These are phyloP conservation scores for Xestia sexstrigata DNA, from an alignment of 2,888 invertebrate species.

Conservation along the genomic window DNA sequence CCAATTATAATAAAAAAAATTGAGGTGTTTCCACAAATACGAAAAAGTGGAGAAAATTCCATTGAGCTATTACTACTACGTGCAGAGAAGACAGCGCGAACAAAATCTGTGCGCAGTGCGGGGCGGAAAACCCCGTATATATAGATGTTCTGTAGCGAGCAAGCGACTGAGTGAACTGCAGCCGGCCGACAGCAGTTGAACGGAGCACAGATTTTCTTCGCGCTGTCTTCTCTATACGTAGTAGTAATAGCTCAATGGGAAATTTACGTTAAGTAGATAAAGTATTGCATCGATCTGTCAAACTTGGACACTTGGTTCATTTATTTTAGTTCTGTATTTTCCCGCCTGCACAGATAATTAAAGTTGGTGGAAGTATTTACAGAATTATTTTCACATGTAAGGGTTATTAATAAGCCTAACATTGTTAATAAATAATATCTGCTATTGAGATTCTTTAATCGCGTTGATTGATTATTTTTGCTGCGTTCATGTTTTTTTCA, in stretches of 20 bases:
- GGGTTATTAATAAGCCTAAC: background rate
- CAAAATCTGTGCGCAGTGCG: too few relatives aligned
- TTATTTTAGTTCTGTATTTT: background rate
- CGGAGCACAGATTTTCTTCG: too few relatives aligned
- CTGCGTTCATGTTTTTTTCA: background rate
- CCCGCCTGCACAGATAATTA: background rate
- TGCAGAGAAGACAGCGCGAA: too few relatives aligned
- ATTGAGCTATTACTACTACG: too few relatives aligned
- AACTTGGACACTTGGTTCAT: background rate
- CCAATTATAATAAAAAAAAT: constrained; percentile 15
- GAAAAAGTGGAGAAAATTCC: background rate
- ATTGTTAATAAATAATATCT: background rate
- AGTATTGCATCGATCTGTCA: background rate
- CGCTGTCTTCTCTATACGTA: too few relatives aligned
- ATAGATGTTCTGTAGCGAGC: too few relatives aligned
- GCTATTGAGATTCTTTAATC: background rate
- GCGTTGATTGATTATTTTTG: background rate
- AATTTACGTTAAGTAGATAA: too few relatives aligned
- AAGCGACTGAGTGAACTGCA: too few relatives aligned
- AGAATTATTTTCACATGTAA: background rate
- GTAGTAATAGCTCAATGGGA: too few relatives aligned
- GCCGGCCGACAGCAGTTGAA: too few relatives aligned
- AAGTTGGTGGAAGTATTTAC: background rate
- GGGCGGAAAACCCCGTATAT: too few relatives aligned
- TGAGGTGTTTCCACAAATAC: constrained; percentile 17